A percentile compares a stretch with the other conserved stretches of the same genome.
These are phyloP conservation scores for Equus przewalskii DNA, from an alignment of 2,113 vertebrate genomes.

Conservation along the genomic window DNA sequence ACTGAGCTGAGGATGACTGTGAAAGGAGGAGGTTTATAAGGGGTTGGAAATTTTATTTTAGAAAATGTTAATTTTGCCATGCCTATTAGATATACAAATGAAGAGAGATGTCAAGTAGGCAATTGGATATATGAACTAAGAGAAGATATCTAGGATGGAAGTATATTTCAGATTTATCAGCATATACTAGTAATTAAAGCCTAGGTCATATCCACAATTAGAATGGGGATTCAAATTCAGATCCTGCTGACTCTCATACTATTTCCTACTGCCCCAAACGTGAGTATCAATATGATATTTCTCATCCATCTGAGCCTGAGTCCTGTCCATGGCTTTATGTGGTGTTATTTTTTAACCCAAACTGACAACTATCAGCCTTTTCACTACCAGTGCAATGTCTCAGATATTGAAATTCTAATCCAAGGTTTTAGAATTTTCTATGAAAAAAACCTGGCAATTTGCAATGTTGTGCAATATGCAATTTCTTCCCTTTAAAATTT, in stretches of 20 bases:
- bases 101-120: neutral
- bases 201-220: neutral
- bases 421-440: neutral
- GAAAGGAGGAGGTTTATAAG: neutral
- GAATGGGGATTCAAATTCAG: neutral
- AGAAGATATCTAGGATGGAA: neutral
- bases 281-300: neutral
- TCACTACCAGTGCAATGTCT: neutral
- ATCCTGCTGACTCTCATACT: neutral
- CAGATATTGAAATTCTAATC: constrained; percentile 12
- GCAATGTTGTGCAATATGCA: neutral
- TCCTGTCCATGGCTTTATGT: neutral
- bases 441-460: neutral
- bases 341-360: constrained; percentile 14
- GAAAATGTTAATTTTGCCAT: neutral
- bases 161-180: neutral
- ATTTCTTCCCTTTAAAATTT: neutral
- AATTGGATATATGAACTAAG: neutral
- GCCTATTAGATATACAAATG: neutral
- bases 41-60: neutral
- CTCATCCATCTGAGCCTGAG: neutral
- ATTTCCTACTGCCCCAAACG: neutral
- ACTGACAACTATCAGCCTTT: neutral
- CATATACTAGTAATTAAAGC: neutral
- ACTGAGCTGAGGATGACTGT: neutral